Base-by-base conservation (phyloP, 2,797 vertebrate genomes). In the Tapirus indicus region DNA sequence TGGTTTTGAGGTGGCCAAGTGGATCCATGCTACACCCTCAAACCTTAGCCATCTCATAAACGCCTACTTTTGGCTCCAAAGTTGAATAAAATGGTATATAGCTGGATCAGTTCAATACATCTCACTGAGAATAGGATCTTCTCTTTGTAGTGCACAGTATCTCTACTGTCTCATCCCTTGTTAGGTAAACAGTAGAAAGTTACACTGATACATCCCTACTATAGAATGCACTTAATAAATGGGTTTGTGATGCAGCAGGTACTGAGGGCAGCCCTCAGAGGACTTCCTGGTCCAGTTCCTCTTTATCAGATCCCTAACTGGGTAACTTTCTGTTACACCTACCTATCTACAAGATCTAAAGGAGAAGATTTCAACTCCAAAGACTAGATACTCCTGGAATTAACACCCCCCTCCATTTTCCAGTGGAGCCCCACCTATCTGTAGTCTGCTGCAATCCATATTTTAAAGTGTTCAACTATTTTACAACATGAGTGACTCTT, bases 91-190 rank as follows among this genome's bases (percentile, higher is more conserved):
- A 68, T 44, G 60, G 13, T 64, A 32, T 20, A 41, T 7, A 93
- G 74, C 41, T 85, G 44, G 18, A 27, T 93, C 38, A 44, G 6
- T 88, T 87, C 13, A 38, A 2, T 80, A 29, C n/a, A 38, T 97
- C 62, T 93, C 56, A n/a, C 44, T 56, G 4, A 69, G 58, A 92
- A 32, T 64, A 69, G 83, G 35, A 41, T 41, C 25, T 1, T 75
- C 7, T 92, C 47, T 91, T 90, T 89, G 17, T 74, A 88, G 94
- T 94, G 38, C 18, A 5, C 7, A 44, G 2, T 56, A 54, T 82
- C 77, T 91, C 93, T 92, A 93, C 25, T 91, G 54, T 74, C 83
- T 82, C 44, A 16, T 78, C n/a, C 47, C 62, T 72, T 82, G 58
- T 41, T 91, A 62, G 58, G 35, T 64, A 66, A 91, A 69, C 27